Evolutionary conservation across 2,797 vertebrate genomes (phyloP), one percentile per base, ranked within the genome.

Genomic region (Amblyraja radiata): DNA sequence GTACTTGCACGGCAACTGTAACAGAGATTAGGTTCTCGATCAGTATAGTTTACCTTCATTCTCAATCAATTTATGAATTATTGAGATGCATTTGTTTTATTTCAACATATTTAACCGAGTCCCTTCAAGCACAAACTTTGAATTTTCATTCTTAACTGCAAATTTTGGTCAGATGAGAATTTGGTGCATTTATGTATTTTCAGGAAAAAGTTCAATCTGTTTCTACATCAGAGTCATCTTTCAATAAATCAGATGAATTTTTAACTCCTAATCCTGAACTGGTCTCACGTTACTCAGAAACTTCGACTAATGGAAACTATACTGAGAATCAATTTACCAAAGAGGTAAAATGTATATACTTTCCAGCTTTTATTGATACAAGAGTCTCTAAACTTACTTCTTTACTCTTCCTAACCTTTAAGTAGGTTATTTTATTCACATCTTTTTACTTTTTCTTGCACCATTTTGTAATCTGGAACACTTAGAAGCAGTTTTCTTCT

Each of bases 211-310:
- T 58, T 71, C 39, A 92, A 54, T 86, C 25, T 65, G 93, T 93
- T 0, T 3, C 83, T 78, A 93, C 93, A 36, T 94, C 94, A 0
- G 9, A 78, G 93, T 95, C 95, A 93, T 94, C 94, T 94, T 94
- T 94, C 80, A 94, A 94, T 54, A 78, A 76, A 93, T 93, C 94
- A 93, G 95, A 96, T 94, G 95, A 96, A 94, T 96, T 95, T 95
- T 94, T 96, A 83, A 95, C 96, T 95, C 93, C 94, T 93, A 94
- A 95, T 58, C 18, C 84, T 93, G 95, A 94, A 93, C 94, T 54
- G 68, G 39, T 76, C 39, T 92, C 90, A 11, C 1, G 54, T 76
- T 46, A 71, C n/a, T 92, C 90, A 16, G 73, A 76, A 58, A 76
- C 32, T 76, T 92, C 46, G 16, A 76, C 90, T 14, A 92, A 54